Evolutionary conservation across 2,888 invertebrate species (phyloP), one percentile per base, ranked within the genome.

Genomic region (Drosophila paranaensis): DNA sequence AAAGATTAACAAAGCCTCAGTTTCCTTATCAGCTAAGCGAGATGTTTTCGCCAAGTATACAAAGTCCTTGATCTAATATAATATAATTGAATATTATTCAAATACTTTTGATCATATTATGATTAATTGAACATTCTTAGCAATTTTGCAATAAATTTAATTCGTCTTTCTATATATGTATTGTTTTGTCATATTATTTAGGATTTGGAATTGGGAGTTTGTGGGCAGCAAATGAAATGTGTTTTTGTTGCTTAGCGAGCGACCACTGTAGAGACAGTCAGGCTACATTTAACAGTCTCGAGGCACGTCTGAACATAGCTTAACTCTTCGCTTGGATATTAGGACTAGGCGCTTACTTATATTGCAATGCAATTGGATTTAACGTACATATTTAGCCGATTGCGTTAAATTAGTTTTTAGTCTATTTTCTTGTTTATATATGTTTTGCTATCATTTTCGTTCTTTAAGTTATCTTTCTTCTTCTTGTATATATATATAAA

Each of bases 351-450:
- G 77, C 77, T 76, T 71, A 76, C 64, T 82, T 63, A 53, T 67
- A 61, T 77, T 73, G 81, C 79, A 84, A 79, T 79, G 73, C 58
- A 72, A 72, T 77, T 67, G 45, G 50, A 64, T 69, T 87, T 84
- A 84, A 79, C 81, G 71, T 81, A 61, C 58, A 79, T 75, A 78
- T 73, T 75, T 87, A 89, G 86, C 88, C 88, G 74, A 82, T 85
- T 75, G 72, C 67, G 70, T 82, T 85, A 78, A 89, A 71, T 87
- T 83, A 74, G 65, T 60, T 78, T 88, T 87, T 86, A 86, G 90
- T 89, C 84, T 86, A 88, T 83, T 88, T 83, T 43, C 20, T 2
- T 20, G 1, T 20, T 20, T 33, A 2, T 33, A 33, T 33, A 74
- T 64, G 72, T 72, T 76, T 79, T 75, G 72, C 74, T 79, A 77